Conservation (phyloP, 2,888 invertebrate genomes). For the Synanthedon vespiformis region DNA sequence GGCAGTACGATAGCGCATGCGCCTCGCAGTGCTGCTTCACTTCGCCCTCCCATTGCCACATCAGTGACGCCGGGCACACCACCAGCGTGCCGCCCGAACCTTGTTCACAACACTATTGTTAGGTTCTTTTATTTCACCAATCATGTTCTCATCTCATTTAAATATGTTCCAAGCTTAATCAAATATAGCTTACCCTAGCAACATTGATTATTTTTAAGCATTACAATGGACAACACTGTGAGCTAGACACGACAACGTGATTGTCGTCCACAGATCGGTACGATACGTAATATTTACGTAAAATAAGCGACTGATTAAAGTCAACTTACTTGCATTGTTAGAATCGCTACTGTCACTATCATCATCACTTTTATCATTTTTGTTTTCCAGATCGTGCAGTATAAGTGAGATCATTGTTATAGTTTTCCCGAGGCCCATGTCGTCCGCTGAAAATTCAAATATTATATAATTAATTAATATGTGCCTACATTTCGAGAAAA, state of each 20-base stretch:
- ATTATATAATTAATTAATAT: no score
- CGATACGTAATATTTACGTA: no score
- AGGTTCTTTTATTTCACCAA: no score
- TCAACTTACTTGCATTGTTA: slow-evolving; percentile 15
- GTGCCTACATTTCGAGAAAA: no score
- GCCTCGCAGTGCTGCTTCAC: slow-evolving; percentile 73
- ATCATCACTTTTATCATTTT: slow-evolving; percentile 27
- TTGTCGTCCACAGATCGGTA: no score
- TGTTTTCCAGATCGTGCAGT: slow-evolving; percentile 62
- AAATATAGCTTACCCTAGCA: no score
- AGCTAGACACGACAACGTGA: no score
- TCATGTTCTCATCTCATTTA: no score
- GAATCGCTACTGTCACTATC: slow-evolving; percentile 28
- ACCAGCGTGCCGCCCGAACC: slow-evolving; percentile 81
- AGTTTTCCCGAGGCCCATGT: slow-evolving; percentile 88
- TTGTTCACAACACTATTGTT: no score
- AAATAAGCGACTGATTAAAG: background rate
- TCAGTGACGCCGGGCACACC: slow-evolving; percentile 90
- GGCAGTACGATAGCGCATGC: slow-evolving; percentile 72
- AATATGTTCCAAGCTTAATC: no score
- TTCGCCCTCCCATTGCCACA: slow-evolving; percentile 92
- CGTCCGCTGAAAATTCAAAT: slow-evolving; percentile 68
- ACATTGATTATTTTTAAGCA: no score
- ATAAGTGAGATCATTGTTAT: slow-evolving; percentile 84
- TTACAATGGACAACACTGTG: no score